Evolutionary conservation across 2,113 vertebrate genomes (phyloP).

Genomic region (Macquaria ambigua): DNA sequence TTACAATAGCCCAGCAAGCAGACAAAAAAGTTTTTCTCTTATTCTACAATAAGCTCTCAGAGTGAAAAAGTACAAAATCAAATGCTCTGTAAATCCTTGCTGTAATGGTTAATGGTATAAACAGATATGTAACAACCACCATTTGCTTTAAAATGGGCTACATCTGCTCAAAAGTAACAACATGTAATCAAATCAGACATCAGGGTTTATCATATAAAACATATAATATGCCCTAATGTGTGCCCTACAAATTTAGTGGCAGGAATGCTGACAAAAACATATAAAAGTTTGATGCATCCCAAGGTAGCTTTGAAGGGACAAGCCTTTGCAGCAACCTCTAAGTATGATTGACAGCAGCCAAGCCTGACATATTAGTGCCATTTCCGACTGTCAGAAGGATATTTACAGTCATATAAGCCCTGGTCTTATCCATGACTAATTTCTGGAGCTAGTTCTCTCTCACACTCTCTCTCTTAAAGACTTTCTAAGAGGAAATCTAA

Average conservation of each 20-base stretch:
- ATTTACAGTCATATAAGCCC: constrained; percentile 69
- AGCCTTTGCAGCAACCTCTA: constrained; percentile 42
- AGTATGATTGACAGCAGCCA: constrained; percentile 75
- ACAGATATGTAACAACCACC: not conserved
- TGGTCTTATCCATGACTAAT: constrained; percentile 63
- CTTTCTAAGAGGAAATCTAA: constrained; percentile 34
- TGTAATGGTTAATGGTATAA: not conserved
- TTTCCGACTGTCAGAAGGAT: constrained; percentile 66
- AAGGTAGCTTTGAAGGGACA: constrained; percentile 61
- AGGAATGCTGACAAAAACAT: not conserved
- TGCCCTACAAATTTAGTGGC: not conserved
- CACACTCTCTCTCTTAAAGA: constrained; percentile 27
- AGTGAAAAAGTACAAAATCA: not conserved
- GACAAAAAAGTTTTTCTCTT: not conserved
- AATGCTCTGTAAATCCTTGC: not conserved
- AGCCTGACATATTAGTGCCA: constrained; percentile 62
- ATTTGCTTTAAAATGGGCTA: not conserved
- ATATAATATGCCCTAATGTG: not conserved
- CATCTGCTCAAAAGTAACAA: not conserved
- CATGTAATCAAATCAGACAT: not conserved
- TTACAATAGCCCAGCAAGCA: not conserved
- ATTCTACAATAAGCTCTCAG: not conserved
- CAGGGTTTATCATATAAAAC: not conserved
- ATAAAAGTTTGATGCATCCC: constrained; percentile 30
- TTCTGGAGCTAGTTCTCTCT: constrained; percentile 51